A percentile compares a stretch with the other conserved stretches of the same genome.
phyloP scores from a whole-genome alignment of 1,140 invertebrate genomes.

The Lordiphosa clarofinis region DNA sequence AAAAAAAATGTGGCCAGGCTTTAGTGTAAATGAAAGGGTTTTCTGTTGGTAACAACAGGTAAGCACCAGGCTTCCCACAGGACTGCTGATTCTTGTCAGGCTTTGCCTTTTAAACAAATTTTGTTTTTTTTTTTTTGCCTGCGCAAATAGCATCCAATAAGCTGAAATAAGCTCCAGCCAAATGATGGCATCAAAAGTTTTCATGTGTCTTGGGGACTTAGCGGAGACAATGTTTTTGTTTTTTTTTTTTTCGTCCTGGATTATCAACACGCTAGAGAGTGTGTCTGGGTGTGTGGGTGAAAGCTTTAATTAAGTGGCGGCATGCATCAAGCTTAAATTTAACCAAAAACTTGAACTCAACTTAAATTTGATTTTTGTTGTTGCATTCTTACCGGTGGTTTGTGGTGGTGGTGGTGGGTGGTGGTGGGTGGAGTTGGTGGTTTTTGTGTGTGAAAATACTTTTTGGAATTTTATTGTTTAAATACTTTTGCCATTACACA shows the following conservation, averaged over 20 bases:
- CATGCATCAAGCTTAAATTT: conserved; percentile 46
- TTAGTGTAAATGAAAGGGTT: conserved; percentile 48
- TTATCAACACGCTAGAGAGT: conserved; percentile 27
- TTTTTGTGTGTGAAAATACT: conserved; percentile 14
- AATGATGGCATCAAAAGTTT: conserved; percentile 62
- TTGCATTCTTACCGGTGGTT: conserved; percentile 69
- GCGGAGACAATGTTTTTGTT: conserved; percentile 13
- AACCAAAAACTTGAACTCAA: conserved; percentile 33
- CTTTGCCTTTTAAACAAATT: conserved; percentile 66
- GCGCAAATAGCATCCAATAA: conserved; percentile 67
- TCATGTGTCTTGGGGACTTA: conserved; percentile 42
- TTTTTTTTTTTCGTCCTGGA: conserved; percentile 18
- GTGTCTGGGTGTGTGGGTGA: conserved; percentile 31
- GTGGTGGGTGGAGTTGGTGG: conserved; percentile 37
- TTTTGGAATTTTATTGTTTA: conserved; percentile 25
- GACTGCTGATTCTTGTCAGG: no score
- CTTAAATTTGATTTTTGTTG: conserved; percentile 38
- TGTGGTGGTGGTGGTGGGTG: conserved; percentile 3
- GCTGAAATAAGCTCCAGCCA: conserved; percentile 58
- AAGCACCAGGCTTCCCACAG: no score
- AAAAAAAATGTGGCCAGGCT: no score
- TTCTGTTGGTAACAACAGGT: no score
- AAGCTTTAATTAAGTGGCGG: conserved; percentile 60
- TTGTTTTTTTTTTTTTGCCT: conserved; percentile 1
- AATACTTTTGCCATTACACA: conserved; percentile 26